These are phyloP conservation scores for Leucania comma DNA, from an alignment of 2,888 invertebrate species.

Conservation along the genomic window DNA sequence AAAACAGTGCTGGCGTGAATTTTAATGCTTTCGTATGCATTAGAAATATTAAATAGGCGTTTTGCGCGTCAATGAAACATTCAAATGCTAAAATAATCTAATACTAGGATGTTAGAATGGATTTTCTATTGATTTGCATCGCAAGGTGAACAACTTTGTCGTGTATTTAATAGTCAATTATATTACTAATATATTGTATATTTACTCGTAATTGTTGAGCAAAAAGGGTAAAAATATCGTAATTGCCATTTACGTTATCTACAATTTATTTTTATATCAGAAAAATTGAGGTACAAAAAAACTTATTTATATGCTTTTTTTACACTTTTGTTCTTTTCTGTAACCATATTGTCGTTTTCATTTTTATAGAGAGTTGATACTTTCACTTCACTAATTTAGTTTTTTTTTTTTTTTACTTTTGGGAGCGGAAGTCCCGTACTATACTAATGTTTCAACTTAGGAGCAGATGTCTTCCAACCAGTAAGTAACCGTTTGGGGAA, in stretches of 20 bases:
- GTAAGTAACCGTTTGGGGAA: conserved; percentile 78
- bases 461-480: conserved; percentile 85
- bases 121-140: conserved; percentile 63
- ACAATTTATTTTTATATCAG: no score
- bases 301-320: no score
- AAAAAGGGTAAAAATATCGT: not conserved
- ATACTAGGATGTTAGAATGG: conserved; percentile 41
- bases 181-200: no score
- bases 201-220: no score
- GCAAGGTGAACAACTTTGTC: conserved; percentile 61
- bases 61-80: conserved; percentile 62
- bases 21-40: conserved; percentile 50
- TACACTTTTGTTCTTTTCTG: not conserved
- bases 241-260: not conserved
- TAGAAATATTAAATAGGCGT: conserved; percentile 56
- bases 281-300: no score
- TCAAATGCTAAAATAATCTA: conserved; percentile 47
- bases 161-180: not conserved
- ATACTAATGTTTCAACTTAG: conserved; percentile 62
- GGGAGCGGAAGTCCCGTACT: conserved; percentile 74
- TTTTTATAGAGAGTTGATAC: conserved; percentile 67
- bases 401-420: conserved; percentile 57
- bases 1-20: conserved; percentile 56
- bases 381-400: conserved; percentile 76
- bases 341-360: conserved; percentile 51